phyloP scores from a whole-genome alignment of 2,888 invertebrate genomes.

The Mesopsocus fuscifrons region DNA sequence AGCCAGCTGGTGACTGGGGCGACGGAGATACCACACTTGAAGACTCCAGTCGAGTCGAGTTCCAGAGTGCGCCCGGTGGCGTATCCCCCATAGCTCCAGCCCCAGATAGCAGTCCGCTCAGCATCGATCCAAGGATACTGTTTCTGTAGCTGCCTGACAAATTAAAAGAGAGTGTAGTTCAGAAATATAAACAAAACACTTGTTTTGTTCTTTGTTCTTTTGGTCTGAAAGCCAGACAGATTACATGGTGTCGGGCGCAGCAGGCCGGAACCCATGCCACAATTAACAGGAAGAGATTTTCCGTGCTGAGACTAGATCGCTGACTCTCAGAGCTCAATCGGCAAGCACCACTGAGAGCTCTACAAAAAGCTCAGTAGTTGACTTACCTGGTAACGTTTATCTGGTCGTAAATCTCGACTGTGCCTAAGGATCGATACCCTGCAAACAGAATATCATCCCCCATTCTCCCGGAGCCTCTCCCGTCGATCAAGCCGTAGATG shows the following conservation, averaged over 20 bases:
- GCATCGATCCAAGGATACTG: constrained; percentile 53
- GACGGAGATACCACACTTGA: constrained; percentile 86
- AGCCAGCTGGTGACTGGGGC: constrained; percentile 96
- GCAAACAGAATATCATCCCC: constrained; percentile 70
- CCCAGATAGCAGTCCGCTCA: constrained; percentile 81
- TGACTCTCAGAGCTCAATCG: too few species aligned
- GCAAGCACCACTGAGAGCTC: too few species aligned
- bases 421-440: constrained; percentile 66
- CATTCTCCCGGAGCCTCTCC: constrained; percentile 69
- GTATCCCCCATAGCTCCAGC: constrained; percentile 97
- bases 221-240: too few species aligned
- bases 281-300: too few species aligned
- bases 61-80: constrained; percentile 76
- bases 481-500: constrained; percentile 79
- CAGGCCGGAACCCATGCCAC: too few species aligned
- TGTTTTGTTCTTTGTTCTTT: constrained; percentile 3
- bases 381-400: constrained; percentile 67
- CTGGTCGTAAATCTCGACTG: constrained; percentile 82
- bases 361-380: too few species aligned
- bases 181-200: constrained; percentile 4
- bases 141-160: constrained; percentile 40
- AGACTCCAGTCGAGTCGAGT: constrained; percentile 48
- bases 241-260: too few species aligned
- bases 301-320: too few species aligned
- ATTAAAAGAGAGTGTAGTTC: constrained; percentile 13